Evolutionary conservation across 2,797 vertebrate genomes (phyloP).

Genomic region (Apogon talboti): DNA sequence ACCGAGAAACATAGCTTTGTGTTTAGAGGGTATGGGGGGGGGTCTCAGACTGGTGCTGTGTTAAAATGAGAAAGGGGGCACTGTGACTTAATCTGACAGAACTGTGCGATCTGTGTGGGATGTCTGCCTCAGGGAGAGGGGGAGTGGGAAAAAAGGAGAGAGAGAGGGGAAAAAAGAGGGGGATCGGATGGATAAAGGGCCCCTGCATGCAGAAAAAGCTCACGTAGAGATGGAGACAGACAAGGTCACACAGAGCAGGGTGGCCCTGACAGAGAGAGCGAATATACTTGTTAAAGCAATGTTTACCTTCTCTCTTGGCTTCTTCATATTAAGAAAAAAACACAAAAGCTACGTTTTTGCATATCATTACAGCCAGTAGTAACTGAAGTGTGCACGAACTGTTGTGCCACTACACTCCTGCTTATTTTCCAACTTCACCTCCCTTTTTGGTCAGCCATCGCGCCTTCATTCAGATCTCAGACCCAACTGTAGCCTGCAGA

Average conservation of each 20-base stretch:
- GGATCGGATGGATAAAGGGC: slow-evolving; percentile 78
- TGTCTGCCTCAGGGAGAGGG: slow-evolving; percentile 75
- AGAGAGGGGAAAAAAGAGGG: slow-evolving; percentile 60
- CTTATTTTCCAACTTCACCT: slow-evolving; percentile 32
- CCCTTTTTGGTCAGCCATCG: slow-evolving; percentile 55
- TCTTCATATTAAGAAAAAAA: slow-evolving; percentile 14
- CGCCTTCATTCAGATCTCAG: slow-evolving; percentile 60
- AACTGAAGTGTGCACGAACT: slow-evolving; percentile 21
- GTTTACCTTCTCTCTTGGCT: slow-evolving; percentile 58
- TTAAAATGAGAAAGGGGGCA: slow-evolving; percentile 78
- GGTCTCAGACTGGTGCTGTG: slow-evolving; percentile 71
- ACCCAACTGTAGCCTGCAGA: slow-evolving; percentile 69
- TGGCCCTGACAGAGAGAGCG: slow-evolving; percentile 77
- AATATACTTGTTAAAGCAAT: slow-evolving; percentile 64
- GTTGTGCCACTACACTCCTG: slow-evolving; percentile 2
- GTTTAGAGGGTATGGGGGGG: slow-evolving; percentile 52
- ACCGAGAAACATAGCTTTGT: slow-evolving; percentile 53
- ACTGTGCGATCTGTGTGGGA: slow-evolving; percentile 85
- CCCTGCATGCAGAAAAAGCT: slow-evolving; percentile 76
- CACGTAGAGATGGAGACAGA: slow-evolving; percentile 80
- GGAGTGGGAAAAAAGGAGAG: slow-evolving; percentile 56
- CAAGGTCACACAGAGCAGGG: slow-evolving; percentile 84
- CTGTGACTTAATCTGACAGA: slow-evolving; percentile 84
- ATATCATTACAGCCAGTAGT: slow-evolving; percentile 2
- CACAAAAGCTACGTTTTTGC: too few relatives aligned